These are phyloP conservation scores for Paguma larvata DNA, from an alignment of 2,797 vertebrate species.

Conservation along the genomic window DNA sequence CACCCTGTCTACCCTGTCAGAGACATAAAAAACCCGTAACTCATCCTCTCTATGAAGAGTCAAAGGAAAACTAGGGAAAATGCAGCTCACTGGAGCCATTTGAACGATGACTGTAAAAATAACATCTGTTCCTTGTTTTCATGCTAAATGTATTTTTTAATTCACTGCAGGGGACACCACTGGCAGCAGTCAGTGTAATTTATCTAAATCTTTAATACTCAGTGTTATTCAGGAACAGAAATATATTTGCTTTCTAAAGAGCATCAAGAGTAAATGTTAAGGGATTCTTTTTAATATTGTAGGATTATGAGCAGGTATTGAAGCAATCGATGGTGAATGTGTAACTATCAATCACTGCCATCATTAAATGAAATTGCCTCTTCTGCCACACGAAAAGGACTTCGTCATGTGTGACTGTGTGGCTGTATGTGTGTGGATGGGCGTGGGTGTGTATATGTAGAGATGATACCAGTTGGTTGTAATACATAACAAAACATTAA, in stretches of 20 bases:
- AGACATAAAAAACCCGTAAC: conserved; percentile 65
- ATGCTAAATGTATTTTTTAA: conserved; percentile 79
- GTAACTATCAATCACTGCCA: conserved; percentile 65
- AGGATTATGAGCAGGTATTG: conserved; percentile 79
- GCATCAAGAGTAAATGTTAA: conserved; percentile 80
- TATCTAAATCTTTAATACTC: conserved; percentile 84
- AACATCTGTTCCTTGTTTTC: conserved; percentile 81
- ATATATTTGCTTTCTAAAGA: conserved; percentile 84
- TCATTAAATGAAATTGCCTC: conserved; percentile 67
- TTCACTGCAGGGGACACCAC: conserved; percentile 75
- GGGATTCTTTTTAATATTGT: conserved; percentile 80
- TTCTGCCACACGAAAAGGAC: conserved; percentile 41
- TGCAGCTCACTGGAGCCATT: conserved; percentile 54
- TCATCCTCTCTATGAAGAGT: conserved; percentile 70
- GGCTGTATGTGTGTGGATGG: background rate
- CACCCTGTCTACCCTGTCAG: conserved; percentile 39
- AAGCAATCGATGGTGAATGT: conserved; percentile 67
- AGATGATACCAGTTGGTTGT: background rate
- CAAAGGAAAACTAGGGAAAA: conserved; percentile 64
- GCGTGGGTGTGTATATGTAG: background rate
- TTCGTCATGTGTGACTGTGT: background rate
- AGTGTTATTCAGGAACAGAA: conserved; percentile 71
- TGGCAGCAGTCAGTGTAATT: conserved; percentile 75
- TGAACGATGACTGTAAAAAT: conserved; percentile 81
- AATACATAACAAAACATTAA: conserved; percentile 19